phyloP scores from a whole-genome alignment of 2,888 invertebrate genomes.

The Spodoptera exigua region DNA sequence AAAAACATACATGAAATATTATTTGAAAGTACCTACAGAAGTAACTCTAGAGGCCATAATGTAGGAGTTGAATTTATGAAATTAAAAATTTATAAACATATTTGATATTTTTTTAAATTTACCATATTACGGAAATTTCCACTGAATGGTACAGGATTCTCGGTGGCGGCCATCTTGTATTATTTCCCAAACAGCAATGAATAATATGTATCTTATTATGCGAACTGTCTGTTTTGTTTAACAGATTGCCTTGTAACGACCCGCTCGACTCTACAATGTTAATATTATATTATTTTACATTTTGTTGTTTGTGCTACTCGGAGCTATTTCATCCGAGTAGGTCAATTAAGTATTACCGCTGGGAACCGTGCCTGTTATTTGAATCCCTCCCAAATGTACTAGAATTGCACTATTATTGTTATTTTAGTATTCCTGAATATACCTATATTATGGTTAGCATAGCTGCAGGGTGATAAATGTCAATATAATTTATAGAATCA shows the following conservation, averaged over 20 bases:
- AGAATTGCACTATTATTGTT: no score
- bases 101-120: no score
- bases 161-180: not conserved
- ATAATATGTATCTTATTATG: conserved; percentile 33
- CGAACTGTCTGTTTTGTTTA: conserved; percentile 27
- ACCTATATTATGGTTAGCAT: no score
- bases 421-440: no score
- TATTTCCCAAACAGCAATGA: conserved; percentile 21
- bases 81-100: no score
- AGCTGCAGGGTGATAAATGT: no score
- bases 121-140: no score
- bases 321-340: conserved; percentile 1
- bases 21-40: conserved; percentile 3
- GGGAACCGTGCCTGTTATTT: conserved; percentile 10
- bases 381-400: no score
- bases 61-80: no score
- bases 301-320: conserved; percentile 1
- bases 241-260: conserved; percentile 24
- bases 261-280: conserved; percentile 15
- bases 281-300: conserved; percentile 12
- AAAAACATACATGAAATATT: not conserved
- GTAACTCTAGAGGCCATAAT: no score
- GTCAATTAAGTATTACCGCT: conserved; percentile 20
- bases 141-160: no score
- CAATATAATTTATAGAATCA: no score